Evolutionary conservation across 1,140 invertebrate genomes (phyloP).

Genomic region (Camponotus vicinus): DNA sequence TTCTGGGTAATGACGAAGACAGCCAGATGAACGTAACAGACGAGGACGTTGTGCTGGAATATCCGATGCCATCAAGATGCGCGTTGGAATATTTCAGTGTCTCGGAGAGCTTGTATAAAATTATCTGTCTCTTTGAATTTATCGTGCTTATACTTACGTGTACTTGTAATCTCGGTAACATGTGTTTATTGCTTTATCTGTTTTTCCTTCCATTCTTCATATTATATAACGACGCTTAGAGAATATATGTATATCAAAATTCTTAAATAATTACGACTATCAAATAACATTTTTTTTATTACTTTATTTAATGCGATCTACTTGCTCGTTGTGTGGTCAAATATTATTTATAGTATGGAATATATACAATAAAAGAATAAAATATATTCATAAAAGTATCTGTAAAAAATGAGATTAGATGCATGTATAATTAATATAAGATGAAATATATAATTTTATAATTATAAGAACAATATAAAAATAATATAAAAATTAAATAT

Average conservation of each 20-base stretch:
- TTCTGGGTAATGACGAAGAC: not conserved
- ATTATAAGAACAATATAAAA: not conserved
- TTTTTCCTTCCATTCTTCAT: not conserved
- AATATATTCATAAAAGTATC: conserved; percentile 16
- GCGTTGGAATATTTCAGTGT: not conserved
- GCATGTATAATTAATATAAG: not conserved
- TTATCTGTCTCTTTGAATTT: conserved; percentile 12
- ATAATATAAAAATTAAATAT: not conserved
- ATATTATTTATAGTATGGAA: not conserved
- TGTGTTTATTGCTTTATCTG: not conserved
- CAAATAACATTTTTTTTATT: not conserved
- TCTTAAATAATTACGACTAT: not conserved
- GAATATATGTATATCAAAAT: not conserved
- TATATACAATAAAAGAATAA: not conserved
- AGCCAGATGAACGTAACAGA: conserved; percentile 3
- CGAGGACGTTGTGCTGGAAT: not conserved
- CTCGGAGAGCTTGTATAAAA: not conserved
- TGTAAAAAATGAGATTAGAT: not conserved
- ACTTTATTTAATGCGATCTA: not conserved
- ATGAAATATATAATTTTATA: not conserved
- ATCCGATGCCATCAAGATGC: conserved; percentile 50
- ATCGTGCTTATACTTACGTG: conserved; percentile 24
- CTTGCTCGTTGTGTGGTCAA: not conserved
- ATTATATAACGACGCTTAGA: not conserved
- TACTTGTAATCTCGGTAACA: conserved; percentile 61